Conservation (phyloP, 2,797 vertebrate species). For the Antennarius maculatus region DNA sequence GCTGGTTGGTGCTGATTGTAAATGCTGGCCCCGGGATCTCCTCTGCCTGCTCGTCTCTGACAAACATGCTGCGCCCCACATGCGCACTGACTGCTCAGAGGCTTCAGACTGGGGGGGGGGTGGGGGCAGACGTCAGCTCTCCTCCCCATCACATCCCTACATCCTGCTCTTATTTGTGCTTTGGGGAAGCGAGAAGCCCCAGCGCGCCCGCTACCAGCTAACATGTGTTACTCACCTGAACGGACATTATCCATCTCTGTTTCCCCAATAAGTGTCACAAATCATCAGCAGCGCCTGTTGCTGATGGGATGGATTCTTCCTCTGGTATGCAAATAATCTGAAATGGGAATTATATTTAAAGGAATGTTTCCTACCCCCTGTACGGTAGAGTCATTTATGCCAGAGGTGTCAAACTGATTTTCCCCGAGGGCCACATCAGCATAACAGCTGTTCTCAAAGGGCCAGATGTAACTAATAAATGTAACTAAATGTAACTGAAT, state of each 20-base stretch:
- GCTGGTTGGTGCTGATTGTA: constrained; percentile 50
- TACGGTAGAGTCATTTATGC: constrained; percentile 34
- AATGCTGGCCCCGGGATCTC: constrained; percentile 51
- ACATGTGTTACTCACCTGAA: constrained; percentile 63
- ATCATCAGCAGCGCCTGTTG: background rate
- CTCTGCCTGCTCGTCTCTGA: constrained; percentile 46
- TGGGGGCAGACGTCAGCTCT: constrained; percentile 63
- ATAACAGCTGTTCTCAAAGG: no score
- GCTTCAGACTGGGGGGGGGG: constrained; percentile 61
- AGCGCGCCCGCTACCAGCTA: constrained; percentile 44
- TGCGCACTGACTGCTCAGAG: constrained; percentile 54
- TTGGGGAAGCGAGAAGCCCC: constrained; percentile 50
- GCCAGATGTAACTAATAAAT: no score
- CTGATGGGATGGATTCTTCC: constrained; percentile 14
- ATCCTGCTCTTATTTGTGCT: constrained; percentile 51
- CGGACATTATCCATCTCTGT: constrained; percentile 52
- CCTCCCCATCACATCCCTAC: constrained; percentile 57
- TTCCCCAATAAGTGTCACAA: constrained; percentile 37
- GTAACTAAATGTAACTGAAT: no score
- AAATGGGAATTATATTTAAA: constrained; percentile 39
- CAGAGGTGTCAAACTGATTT: no score
- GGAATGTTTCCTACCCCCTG: constrained; percentile 44
- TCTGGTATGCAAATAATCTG: constrained; percentile 48
- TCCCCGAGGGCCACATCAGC: no score
- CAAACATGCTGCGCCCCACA: constrained; percentile 57